A percentile compares a stretch with the other conserved stretches of the same genome.
Conservation (phyloP, 2,888 invertebrate genomes). For the Philereme transversata region DNA sequence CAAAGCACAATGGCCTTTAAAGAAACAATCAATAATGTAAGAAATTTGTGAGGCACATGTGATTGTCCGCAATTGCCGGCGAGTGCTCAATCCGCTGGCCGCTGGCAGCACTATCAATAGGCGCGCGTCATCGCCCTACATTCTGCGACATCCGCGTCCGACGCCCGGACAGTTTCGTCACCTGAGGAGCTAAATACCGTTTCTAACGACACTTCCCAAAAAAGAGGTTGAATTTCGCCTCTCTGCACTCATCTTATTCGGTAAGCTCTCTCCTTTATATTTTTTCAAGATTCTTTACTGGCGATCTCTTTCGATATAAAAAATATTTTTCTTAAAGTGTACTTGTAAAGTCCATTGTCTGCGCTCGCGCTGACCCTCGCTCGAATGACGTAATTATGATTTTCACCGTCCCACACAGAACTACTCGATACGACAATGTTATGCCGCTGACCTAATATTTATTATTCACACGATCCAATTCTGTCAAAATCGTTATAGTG, state of each 20-base stretch:
- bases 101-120: slow-evolving; percentile 67
- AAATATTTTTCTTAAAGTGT: not conserved
- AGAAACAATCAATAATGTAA: not conserved
- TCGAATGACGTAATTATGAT: slow-evolving; percentile 51
- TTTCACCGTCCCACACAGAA: slow-evolving; percentile 51
- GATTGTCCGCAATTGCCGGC: slow-evolving; percentile 14
- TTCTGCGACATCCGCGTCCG: slow-evolving; percentile 56
- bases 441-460: slow-evolving; percentile 60
- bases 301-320: not conserved
- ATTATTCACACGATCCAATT: slow-evolving; percentile 72
- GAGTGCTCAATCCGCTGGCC: slow-evolving; percentile 16
- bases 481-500: slow-evolving; percentile 59
- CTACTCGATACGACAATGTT: slow-evolving; percentile 54
- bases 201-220: slow-evolving; percentile 32
- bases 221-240: slow-evolving; percentile 6
- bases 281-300: not conserved
- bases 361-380: slow-evolving; percentile 41
- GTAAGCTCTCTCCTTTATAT: not conserved
- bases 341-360: slow-evolving; percentile 57
- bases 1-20: no score
- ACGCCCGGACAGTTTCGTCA: slow-evolving; percentile 65
- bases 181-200: slow-evolving; percentile 69
- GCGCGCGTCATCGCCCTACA: slow-evolving; percentile 71
- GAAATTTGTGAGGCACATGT: not conserved
- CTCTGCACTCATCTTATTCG: not conserved